Base-by-base conservation (phyloP, 1,140 invertebrate species). In the Zophobas atratus region DNA sequence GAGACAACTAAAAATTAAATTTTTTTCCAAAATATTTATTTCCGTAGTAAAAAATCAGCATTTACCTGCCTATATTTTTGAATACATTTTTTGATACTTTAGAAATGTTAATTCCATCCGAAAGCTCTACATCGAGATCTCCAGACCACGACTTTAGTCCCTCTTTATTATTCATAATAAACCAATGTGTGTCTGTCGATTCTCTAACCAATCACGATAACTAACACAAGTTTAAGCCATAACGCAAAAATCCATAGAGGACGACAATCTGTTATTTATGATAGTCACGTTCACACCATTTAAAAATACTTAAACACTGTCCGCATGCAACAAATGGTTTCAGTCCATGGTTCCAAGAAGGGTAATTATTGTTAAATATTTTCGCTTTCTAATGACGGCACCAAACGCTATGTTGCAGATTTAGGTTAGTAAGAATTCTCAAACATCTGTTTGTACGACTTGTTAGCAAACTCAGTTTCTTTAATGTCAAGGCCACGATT, bases 301-400 rank as follows among this genome's bases (percentile, higher is more conserved):
- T 32, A 67, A 67, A 67, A 67, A 67, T 41, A 38, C 36, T 67
- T 41, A 38, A 67, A 67, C 56, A 60, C 33, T 67, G 60, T 67
- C 60, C 39, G 38, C 60, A 67, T 43, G 39, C 38, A 33, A 39
- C 41, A 67, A 67, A 67, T 67, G 39, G 60, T 43, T 67, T 67
- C 38, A 82, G 76, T 83, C 55, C 70, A 76, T 80, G 81, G 51
- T 78, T 80, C 75, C 79, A 80, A 82, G 81, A 80, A 82, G 81
- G 81, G 81, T 83, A 82, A 83, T 83, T 83, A 83, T 83, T 81
- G 80, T 83, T 83, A 82, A 83, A 83, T 82, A 83, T 83, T 83
- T 83, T 83, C 82, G 82, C 82, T 83, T 83, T 83, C 82, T 83
- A 83, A 83, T 83, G 82, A 80, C 81, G 72, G 70, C 77, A 79